Evolutionary conservation across 2,888 invertebrate genomes (phyloP), one percentile per base, ranked within the genome.

Genomic region (Tromatobia lineatoria): DNA sequence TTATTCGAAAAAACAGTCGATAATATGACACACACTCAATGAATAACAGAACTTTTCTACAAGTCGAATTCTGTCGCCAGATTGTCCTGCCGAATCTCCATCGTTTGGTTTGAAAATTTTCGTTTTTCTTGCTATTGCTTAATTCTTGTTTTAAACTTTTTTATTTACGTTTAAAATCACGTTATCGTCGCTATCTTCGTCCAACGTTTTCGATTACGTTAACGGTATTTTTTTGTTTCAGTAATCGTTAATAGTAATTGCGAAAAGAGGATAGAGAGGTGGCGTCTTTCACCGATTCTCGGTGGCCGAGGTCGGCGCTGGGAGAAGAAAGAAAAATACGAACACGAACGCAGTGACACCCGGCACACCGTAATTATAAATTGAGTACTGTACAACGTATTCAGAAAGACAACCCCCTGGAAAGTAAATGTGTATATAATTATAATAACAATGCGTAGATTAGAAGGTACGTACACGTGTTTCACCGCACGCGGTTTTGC

Each of bases 41-140:
- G 92, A 92, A 90, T 93, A 93, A 93, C 91, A 92, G 90, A 92
- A 91, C 89, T 91, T 83, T 70, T 92, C 92, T 93, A 93, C 91
- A 92, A 92, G 89, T 92, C 88, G 89, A 93, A 83, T 90, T 90
- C 88, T 88, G 87, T 86, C 83, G 82, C 89, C 86, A 90, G 90
- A 90, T 88, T 90, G 90, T 89, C 87, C 88, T 90, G 90, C 89
- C 88, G 90, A 90, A 90, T 90, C 85, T 76, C 67, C 34, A 67
- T 64, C n/a, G 52, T 73, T 50, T 54, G 11, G 23, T 59, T 57
- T 52, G 20, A 29, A 59, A 57, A 42, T 15, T 15, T 64, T 74
- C 13, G 6, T 42, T 25, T n/a, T n/a, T 18, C 34, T 42, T 25
- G 11, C 23, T 52, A 52, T 34, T 52, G 20, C 18, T 66, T 42